phyloP scores from a whole-genome alignment of 2,888 invertebrate genomes.

The Noctua janthe region DNA sequence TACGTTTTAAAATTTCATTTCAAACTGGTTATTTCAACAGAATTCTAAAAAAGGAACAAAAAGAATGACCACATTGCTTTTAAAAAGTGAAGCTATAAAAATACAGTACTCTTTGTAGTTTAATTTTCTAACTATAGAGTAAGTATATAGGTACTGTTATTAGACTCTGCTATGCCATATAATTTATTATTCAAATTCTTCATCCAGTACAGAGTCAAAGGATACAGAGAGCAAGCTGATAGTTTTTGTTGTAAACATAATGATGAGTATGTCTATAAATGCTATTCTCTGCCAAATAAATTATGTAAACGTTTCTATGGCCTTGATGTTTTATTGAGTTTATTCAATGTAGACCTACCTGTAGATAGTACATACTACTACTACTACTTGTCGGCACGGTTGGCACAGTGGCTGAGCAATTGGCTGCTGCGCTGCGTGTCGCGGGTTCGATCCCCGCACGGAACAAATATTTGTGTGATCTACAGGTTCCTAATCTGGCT shows the following conservation, averaged over 20 bases:
- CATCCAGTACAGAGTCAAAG: slow-evolving; percentile 16
- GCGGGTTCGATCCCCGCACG: too few species aligned
- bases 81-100: slow-evolving; percentile 7
- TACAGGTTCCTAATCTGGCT: too few species aligned
- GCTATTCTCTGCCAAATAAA: background rate
- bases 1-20: background rate
- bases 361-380: background rate
- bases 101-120: slow-evolving; percentile 11
- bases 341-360: background rate
- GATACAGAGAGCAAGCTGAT: background rate
- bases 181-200: slow-evolving; percentile 43
- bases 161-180: background rate
- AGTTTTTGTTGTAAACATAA: slow-evolving; percentile 1
- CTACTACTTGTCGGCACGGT: too few species aligned
- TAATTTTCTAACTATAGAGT: slow-evolving; percentile 1
- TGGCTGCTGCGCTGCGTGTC: too few species aligned
- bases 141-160: background rate
- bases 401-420: too few species aligned
- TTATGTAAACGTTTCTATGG: background rate
- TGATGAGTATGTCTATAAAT: background rate
- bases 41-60: background rate
- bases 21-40: background rate
- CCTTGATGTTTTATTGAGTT: background rate
- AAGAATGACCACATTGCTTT: background rate
- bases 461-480: too few species aligned